Evolutionary conservation across 2,888 invertebrate species (phyloP), one percentile per base, ranked within the genome.

Genomic region (Elaeidobius kamerunicus): DNA sequence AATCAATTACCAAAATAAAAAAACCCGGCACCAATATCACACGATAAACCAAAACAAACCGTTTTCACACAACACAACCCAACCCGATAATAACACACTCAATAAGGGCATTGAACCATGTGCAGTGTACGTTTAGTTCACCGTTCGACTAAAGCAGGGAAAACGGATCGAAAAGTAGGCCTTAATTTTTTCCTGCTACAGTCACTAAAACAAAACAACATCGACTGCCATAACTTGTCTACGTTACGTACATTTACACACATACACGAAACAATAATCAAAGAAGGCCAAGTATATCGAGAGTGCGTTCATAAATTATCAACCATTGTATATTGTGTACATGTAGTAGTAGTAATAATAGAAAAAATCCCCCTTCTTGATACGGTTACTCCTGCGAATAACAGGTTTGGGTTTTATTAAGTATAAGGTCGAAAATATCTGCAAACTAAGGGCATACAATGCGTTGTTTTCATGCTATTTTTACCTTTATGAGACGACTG

Each of bases 401-500:
- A 9, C 23, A 23, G 23, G 9, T 23, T 6, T 4, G 9, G 5
- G 23, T 23, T 9, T 23, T 9, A 23, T 23, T 23, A 36, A 9
- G 15, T 30, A 35, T 14, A 44, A 42, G 4, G 4, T 6, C 47
- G 18, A 49, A 23, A 45, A 45, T 20, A 20, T 11, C 16, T 19
- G 36, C 34, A 40, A 34, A 49, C 27, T 44, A 44, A 43, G 16
- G 40, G 35, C 42, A 42, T 3, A 23, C 11, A 16, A 34, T 30
- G n/a, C 4, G n/a, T 30, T 2, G 15, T 34, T 34, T 42, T 41
- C 41, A 49, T 49, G 42, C 41, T 30, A n/a, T 19, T 9, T 46
- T 55, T 51, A 55, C 55, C 55, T 55, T 55, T 55, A 43, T 55
- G 55, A 45, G 51, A 55, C 55, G 55, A 38, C 41, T 48, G 48